Percentiles rank a stretch among this genome's conserved stretches.
These are phyloP conservation scores for Petrocephalus zakoni DNA, from an alignment of 2,113 vertebrate genomes.

Conservation along the genomic window DNA sequence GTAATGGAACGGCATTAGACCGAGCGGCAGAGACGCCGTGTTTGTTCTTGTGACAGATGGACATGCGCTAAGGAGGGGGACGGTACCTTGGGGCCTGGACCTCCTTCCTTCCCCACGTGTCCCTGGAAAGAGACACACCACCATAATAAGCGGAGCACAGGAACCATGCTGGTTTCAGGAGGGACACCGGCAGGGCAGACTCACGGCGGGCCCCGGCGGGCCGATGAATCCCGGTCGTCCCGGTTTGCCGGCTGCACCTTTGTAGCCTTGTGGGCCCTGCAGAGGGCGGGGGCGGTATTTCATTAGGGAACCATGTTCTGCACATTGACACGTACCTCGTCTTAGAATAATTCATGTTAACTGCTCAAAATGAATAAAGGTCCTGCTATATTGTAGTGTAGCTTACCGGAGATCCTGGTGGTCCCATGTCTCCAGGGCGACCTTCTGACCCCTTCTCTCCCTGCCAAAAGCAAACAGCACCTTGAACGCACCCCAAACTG, in stretches of 20 bases:
- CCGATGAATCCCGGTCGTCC: slow-evolving; percentile 65
- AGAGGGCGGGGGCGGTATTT: slow-evolving; percentile 28
- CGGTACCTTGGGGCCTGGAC: slow-evolving; percentile 57
- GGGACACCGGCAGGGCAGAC: slow-evolving; percentile 42
- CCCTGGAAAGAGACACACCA: slow-evolving; percentile 53
- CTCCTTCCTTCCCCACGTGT: slow-evolving; percentile 58
- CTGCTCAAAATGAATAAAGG: not conserved
- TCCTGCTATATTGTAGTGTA: not conserved
- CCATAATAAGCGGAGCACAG: slow-evolving; percentile 39
- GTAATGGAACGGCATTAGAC: not conserved
- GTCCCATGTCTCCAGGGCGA: slow-evolving; percentile 63
- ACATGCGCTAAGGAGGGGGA: not conserved
- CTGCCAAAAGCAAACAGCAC: slow-evolving; percentile 43
- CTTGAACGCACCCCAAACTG: not conserved
- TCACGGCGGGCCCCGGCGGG: slow-evolving; percentile 59
- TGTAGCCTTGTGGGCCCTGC: slow-evolving; percentile 59
- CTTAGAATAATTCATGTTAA: not conserved
- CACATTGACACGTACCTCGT: not conserved
- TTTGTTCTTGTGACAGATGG: not conserved
- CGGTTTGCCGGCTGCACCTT: slow-evolving; percentile 63
- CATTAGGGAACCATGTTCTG: not conserved
- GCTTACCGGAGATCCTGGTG: slow-evolving; percentile 62
- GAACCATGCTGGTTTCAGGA: slow-evolving; percentile 38
- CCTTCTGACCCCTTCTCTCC: slow-evolving; percentile 65
- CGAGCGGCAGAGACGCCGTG: no score